Evolutionary conservation across 2,113 vertebrate genomes (phyloP), one percentile per base, ranked within the genome.

Genomic region (Notothenia coriiceps): DNA sequence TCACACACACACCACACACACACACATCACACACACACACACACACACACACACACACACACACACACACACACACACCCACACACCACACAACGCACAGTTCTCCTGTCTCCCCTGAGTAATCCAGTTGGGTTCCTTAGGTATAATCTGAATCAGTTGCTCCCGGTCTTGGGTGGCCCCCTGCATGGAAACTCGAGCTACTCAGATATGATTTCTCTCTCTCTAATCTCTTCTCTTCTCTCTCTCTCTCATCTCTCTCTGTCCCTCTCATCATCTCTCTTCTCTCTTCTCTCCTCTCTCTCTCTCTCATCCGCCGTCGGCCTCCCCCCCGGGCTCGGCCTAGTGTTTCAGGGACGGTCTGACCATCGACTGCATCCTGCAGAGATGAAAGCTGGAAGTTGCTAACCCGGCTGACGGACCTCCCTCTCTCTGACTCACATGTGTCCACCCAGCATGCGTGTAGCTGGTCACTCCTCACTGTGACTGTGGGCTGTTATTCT

Each of bases 121-220:
- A 83, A 59, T n/a, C n/a, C 77, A 82, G 86, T 73, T 91, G 78
- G 72, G 86, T 29, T 72, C 74, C 73, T 93, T 83, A 88, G 88
- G 80, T 77, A 91, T n/a, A 91, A 89, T 83, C 76, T n/a, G 77
- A 85, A 91, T 92, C 90, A 86, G 71, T 70, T 69, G 62, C 79
- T 85, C 84, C 55, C 76, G 86, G 56, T 90, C 84, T 77, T 47
- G 70, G 90, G 64, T 86, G 73, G 82, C 75, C 56, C 68, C 79
- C 84, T 78, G 85, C 68, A 54, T 56, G 29, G 87, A 92, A 93
- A 93, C 84, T 66, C 88, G 52, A 88, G 80, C 84, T 84, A 78
- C n/a, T 74, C 70, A 77, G 63, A 91, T 92, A n/a, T 82, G 89
- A 93, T 93, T 93, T 93, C 87, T 49, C 13, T 44, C 12, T 1